Percentiles rank a stretch among this genome's conserved stretches.
These are phyloP conservation scores for Periophthalmus magnuspinnatus DNA, from an alignment of 2,797 vertebrate species.

Conservation along the genomic window DNA sequence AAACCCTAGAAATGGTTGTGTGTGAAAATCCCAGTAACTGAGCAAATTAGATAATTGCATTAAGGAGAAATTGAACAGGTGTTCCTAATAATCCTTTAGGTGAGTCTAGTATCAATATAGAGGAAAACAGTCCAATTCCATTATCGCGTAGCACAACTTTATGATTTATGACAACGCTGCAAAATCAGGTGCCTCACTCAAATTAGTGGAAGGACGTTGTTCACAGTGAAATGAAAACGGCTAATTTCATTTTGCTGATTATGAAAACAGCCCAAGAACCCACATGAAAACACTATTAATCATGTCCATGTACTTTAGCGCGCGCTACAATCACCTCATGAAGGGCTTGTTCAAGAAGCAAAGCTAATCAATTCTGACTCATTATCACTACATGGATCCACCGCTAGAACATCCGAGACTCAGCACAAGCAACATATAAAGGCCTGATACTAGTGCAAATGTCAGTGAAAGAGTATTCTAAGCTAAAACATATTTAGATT, in stretches of 20 bases:
- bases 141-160: conserved; percentile 45
- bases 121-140: conserved; percentile 28
- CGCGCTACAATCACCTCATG: conserved; percentile 66
- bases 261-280: conserved; percentile 69
- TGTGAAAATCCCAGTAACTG: no score
- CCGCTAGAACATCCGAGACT: conserved; percentile 52
- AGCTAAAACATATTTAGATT: neutral
- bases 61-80: no score
- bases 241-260: conserved; percentile 60
- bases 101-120: neutral
- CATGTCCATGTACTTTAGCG: conserved; percentile 63
- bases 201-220: conserved; percentile 23
- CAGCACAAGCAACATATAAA: conserved; percentile 33
- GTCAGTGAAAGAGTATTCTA: no score
- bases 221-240: conserved; percentile 36
- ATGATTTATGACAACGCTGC: conserved; percentile 38
- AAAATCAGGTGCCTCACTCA: conserved; percentile 45
- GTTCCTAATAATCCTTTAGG: no score
- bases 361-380: conserved; percentile 75
- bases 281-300: conserved; percentile 72
- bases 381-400: conserved; percentile 70
- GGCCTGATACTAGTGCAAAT: conserved; percentile 30
- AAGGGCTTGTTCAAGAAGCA: conserved; percentile 62
- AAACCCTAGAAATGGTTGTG: no score
- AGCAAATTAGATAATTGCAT: no score